These are phyloP conservation scores for Phylloscopus trochiloides DNA, from an alignment of 2,113 vertebrate genomes.

Conservation along the genomic window DNA sequence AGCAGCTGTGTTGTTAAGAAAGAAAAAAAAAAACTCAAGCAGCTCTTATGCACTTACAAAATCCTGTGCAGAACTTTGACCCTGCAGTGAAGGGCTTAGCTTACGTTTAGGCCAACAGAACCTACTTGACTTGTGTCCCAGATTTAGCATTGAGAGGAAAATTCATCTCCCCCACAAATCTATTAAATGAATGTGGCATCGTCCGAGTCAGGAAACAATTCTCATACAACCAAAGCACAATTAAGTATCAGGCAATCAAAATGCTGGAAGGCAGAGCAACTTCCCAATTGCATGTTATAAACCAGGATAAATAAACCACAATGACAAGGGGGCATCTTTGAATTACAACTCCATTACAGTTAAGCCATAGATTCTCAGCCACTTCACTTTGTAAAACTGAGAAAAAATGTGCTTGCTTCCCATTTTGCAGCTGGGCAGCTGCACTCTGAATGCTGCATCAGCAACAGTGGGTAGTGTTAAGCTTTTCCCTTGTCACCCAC, in stretches of 20 bases:
- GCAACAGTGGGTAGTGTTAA: fast-evolving
- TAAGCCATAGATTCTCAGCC: background rate
- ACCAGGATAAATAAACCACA: background rate
- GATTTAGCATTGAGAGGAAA: background rate
- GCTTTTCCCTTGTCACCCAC: background rate
- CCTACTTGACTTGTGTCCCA: background rate
- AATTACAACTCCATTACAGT: background rate
- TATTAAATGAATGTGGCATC: background rate
- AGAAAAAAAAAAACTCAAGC: background rate
- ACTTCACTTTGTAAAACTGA: background rate
- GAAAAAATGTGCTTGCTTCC: fast-evolving
- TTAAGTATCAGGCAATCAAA: background rate
- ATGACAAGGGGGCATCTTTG: background rate
- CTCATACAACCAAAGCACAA: background rate
- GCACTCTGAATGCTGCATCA: fast-evolving
- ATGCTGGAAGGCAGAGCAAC: background rate
- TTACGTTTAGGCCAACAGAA: background rate
- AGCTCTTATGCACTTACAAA: background rate
- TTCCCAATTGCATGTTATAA: background rate
- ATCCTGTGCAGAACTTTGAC: background rate
- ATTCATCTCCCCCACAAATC: background rate
- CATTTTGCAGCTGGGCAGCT: background rate
- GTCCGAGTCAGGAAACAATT: background rate
- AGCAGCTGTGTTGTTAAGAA: background rate
- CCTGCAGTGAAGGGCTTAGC: background rate